A percentile compares a stretch with the other conserved stretches of the same genome.
Evolutionary conservation across 2,797 vertebrate genomes (phyloP).

Genomic region (Melopsittacus undulatus): DNA sequence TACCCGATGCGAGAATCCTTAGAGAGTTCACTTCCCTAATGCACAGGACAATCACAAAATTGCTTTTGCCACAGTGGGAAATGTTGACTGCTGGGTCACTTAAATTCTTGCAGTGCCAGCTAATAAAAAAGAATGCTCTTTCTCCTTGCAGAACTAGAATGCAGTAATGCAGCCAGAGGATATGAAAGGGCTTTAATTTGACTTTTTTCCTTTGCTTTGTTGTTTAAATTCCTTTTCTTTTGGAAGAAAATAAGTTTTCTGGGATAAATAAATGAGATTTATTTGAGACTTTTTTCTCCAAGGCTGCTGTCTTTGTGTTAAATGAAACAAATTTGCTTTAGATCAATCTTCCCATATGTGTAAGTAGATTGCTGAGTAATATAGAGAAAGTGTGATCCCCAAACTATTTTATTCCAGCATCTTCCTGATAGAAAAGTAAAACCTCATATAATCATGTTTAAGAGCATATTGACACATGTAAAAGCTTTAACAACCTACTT

Average conservation of each 20-base stretch:
- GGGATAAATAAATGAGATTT: background rate
- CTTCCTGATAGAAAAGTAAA: background rate
- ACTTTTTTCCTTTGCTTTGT: background rate
- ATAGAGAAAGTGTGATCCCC: background rate
- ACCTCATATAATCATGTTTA: background rate
- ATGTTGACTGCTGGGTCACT: conserved; percentile 62
- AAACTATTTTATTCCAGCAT: background rate
- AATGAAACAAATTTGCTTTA: background rate
- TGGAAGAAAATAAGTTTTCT: background rate
- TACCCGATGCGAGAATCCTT: conserved; percentile 35
- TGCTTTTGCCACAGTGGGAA: conserved; percentile 56
- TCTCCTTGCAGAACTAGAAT: background rate
- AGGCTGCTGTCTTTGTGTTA: background rate
- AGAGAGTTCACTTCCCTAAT: conserved; percentile 57
- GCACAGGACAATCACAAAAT: conserved; percentile 67
- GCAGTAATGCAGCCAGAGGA: background rate
- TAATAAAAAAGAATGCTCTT: background rate
- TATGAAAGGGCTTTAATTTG: background rate
- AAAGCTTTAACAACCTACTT: background rate
- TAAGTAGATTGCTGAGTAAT: background rate
- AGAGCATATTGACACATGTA: background rate
- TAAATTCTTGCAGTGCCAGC: conserved; percentile 38
- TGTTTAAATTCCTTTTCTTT: background rate
- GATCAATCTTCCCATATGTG: background rate
- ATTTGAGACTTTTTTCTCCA: background rate